Conservation (phyloP, 2,113 vertebrate genomes). For the Platichthys stellatus region DNA sequence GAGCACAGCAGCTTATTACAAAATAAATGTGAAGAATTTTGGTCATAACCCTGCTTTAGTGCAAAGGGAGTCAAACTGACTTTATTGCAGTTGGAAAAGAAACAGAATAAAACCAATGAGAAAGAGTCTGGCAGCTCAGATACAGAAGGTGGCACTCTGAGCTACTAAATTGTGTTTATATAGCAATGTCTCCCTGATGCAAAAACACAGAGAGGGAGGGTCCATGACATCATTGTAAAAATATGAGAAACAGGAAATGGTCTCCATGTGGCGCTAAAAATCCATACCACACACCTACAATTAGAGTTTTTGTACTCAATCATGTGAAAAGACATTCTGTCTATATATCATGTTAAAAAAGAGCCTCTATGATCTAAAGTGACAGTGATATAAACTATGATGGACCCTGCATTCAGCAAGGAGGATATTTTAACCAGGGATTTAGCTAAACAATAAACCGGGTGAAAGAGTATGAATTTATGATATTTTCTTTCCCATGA, state of each 20-base stretch:
- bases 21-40: neutral
- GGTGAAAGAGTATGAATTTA: conserved; percentile 41
- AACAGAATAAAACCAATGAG: neutral
- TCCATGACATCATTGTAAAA: conserved; percentile 78
- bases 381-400: neutral
- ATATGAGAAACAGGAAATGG: conserved; percentile 79
- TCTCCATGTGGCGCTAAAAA: conserved; percentile 70
- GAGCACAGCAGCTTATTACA: neutral
- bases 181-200: neutral
- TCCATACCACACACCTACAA: conserved; percentile 50
- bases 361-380: conserved; percentile 1
- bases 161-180: neutral
- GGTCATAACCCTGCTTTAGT: neutral
- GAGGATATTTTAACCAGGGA: conserved; percentile 34
- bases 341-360: neutral
- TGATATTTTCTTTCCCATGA: conserved; percentile 45
- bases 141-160: neutral
- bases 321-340: neutral
- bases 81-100: neutral
- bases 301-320: neutral
- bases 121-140: neutral
- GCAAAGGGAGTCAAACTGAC: neutral
- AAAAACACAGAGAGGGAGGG: conserved; percentile 63
- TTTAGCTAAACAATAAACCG: conserved; percentile 62
- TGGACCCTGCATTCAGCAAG: neutral